phyloP scores from a whole-genome alignment of 2,888 invertebrate species.

The Diabrotica balteata region DNA sequence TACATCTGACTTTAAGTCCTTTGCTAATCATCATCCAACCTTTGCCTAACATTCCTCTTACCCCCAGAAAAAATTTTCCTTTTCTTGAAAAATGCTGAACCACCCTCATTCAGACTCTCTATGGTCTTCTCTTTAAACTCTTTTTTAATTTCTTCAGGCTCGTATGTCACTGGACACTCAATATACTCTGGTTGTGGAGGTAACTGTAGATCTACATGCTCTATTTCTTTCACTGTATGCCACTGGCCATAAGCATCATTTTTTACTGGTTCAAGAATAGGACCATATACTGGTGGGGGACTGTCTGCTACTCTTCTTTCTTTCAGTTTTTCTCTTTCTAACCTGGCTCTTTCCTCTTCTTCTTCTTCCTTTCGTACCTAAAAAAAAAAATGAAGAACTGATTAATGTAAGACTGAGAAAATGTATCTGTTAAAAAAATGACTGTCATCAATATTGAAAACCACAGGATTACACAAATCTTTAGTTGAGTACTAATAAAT shows the following conservation, averaged over 20 bases:
- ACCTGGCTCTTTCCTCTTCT: constrained; percentile 63
- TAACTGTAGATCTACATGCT: constrained; percentile 71
- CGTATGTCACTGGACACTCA: constrained; percentile 49
- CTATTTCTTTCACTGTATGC: constrained; percentile 70
- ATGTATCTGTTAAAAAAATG: too few relatives aligned
- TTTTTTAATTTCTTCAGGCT: constrained; percentile 62
- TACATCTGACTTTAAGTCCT: too few relatives aligned
- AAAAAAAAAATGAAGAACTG: constrained; percentile 4
- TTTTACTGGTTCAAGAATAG: constrained; percentile 68
- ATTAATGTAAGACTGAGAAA: background rate
- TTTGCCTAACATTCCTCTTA: constrained; percentile 71
- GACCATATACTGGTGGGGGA: constrained; percentile 57
- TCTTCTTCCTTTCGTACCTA: constrained; percentile 58
- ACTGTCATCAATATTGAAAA: too few relatives aligned
- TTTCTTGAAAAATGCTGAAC: constrained; percentile 69
- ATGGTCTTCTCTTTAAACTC: constrained; percentile 71
- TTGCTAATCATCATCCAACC: constrained; percentile 67
- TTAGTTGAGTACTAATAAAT: too few relatives aligned
- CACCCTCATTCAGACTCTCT: constrained; percentile 63
- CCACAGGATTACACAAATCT: too few relatives aligned
- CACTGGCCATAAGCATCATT: constrained; percentile 79
- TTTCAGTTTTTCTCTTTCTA: constrained; percentile 62
- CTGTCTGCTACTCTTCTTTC: constrained; percentile 53
- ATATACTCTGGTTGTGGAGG: constrained; percentile 62
- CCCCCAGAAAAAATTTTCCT: constrained; percentile 67